These are phyloP conservation scores for Marisa cornuarietis DNA, from an alignment of 1,140 invertebrate genomes.

Conservation along the genomic window DNA sequence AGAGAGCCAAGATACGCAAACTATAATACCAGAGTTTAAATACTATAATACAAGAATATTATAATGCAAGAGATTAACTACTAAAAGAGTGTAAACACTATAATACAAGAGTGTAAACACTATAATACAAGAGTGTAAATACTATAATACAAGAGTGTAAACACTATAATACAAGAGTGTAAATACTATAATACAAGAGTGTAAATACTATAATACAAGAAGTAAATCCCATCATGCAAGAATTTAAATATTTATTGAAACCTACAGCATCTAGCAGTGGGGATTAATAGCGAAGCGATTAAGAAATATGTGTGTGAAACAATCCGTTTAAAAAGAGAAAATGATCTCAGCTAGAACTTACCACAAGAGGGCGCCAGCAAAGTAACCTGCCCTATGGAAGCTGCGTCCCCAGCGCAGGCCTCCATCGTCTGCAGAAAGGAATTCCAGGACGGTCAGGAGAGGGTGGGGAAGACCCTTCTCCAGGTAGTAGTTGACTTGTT, in stretches of 20 bases:
- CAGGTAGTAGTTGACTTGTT: slow-evolving; percentile 31
- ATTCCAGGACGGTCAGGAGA: slow-evolving; percentile 47
- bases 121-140: too few relatives aligned
- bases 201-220: too few relatives aligned
- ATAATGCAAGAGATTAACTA: too few relatives aligned
- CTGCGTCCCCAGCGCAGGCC: slow-evolving; percentile 47
- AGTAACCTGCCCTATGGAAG: slow-evolving; percentile 47
- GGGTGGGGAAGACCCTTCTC: slow-evolving; percentile 48
- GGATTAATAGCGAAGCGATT: background rate
- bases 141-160: too few relatives aligned
- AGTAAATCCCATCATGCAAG: too few relatives aligned
- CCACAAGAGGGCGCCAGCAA: slow-evolving; percentile 49
- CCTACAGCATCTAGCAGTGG: background rate
- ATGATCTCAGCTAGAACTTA: slow-evolving; percentile 22
- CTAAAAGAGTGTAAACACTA: too few relatives aligned
- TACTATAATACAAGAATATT: too few relatives aligned
- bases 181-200: too few relatives aligned
- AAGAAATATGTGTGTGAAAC: background rate
- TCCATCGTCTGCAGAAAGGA: slow-evolving; percentile 46
- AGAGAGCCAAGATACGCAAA: slow-evolving; percentile 9
- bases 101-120: too few relatives aligned
- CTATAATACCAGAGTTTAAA: too few relatives aligned
- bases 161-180: too few relatives aligned
- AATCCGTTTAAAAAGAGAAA: background rate
- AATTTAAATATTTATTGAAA: too few relatives aligned